A percentile compares a stretch with the other conserved stretches of the same genome.
These are phyloP conservation scores for Tenualosa ilisha DNA, from an alignment of 2,797 vertebrate species.

Conservation along the genomic window DNA sequence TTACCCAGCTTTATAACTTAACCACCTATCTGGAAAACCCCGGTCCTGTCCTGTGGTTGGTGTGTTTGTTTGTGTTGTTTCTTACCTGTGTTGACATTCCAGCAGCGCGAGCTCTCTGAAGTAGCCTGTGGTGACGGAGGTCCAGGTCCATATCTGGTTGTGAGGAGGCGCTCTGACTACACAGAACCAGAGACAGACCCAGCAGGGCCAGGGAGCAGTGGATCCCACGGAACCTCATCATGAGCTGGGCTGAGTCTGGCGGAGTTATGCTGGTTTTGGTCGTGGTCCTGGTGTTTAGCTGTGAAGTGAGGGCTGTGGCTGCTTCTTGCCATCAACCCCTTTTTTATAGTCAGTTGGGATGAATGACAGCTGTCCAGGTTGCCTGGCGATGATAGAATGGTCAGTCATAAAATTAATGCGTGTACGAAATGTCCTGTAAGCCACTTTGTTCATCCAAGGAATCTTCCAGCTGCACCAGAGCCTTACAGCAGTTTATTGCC, in stretches of 20 bases:
- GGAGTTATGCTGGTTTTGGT: constrained; percentile 22
- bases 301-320: not conserved
- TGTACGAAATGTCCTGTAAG: not conserved
- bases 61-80: not conserved
- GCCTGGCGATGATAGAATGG: constrained; percentile 65
- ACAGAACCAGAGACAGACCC: constrained; percentile 75
- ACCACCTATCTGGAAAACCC: not conserved
- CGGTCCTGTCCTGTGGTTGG: not conserved
- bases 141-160: constrained; percentile 70
- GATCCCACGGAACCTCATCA: constrained; percentile 82
- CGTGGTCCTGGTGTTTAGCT: not conserved
- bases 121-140: constrained; percentile 81
- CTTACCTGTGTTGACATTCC: constrained; percentile 76
- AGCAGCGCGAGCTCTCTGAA: constrained; percentile 83
- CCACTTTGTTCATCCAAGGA: not conserved
- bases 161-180: constrained; percentile 56
- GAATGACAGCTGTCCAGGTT: constrained; percentile 61
- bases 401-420: constrained; percentile 41
- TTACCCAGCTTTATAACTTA: too few species aligned
- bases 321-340: constrained; percentile 37
- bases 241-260: constrained; percentile 42
- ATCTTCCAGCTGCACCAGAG: not conserved
- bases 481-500: not conserved
- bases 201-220: constrained; percentile 81
- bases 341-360: constrained; percentile 77